phyloP scores from a whole-genome alignment of 2,888 invertebrate genomes.

The Opisthograptis luteolata region DNA sequence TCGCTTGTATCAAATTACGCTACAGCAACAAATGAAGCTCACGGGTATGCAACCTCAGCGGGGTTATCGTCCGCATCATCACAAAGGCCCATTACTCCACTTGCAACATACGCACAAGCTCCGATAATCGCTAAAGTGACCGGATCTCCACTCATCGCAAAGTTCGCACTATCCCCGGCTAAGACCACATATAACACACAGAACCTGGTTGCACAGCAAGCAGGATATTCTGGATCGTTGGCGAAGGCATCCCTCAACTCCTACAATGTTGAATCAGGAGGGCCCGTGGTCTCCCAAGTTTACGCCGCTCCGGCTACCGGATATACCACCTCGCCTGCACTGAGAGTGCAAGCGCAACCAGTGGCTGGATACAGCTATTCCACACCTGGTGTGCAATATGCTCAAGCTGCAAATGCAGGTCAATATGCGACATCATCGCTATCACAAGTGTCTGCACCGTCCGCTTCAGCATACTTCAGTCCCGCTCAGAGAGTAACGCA shows the following conservation, averaged over 20 bases:
- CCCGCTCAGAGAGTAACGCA: constrained; percentile 30
- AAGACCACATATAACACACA: constrained; percentile 63
- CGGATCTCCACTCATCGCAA: constrained; percentile 73
- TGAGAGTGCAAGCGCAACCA: constrained; percentile 54
- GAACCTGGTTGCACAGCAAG: constrained; percentile 63
- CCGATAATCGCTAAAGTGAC: constrained; percentile 80
- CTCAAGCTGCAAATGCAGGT: constrained; percentile 42
- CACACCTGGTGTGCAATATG: constrained; percentile 54
- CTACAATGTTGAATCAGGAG: constrained; percentile 62
- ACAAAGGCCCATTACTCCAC: constrained; percentile 66
- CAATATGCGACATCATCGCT: constrained; percentile 46
- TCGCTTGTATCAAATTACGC: constrained; percentile 52
- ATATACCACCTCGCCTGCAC: constrained; percentile 62
- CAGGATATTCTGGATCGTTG: constrained; percentile 57
- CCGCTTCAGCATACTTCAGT: constrained; percentile 47
- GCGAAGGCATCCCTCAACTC: constrained; percentile 75
- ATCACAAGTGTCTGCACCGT: constrained; percentile 41
- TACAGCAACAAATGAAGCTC: constrained; percentile 65
- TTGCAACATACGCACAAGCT: constrained; percentile 77
- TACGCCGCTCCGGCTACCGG: constrained; percentile 66
- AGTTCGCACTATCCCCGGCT: constrained; percentile 62
- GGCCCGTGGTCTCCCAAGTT: constrained; percentile 78
- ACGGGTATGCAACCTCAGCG: constrained; percentile 83
- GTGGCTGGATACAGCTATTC: constrained; percentile 39
- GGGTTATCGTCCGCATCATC: constrained; percentile 71